Evolutionary conservation across 2,113 vertebrate species (phyloP).

Genomic region (Ramphastos sulfuratus): DNA sequence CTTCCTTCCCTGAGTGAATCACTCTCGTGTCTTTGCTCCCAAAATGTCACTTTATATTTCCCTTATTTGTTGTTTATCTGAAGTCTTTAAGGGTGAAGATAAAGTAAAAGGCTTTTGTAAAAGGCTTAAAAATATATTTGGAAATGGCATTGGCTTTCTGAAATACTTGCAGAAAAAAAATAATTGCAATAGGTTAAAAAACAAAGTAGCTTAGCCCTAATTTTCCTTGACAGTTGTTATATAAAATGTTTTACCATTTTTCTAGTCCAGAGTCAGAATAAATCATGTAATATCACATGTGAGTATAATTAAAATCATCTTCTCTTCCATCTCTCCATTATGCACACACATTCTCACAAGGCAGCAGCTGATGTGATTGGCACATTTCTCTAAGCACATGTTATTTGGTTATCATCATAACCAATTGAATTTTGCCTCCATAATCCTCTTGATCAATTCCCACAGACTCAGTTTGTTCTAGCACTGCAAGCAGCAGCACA

Average conservation of each 20-base stretch:
- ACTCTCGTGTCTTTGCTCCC: neutral
- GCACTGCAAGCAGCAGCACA: neutral
- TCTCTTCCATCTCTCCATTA: neutral
- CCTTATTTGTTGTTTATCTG: neutral
- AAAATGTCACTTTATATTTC: neutral
- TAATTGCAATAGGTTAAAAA: neutral
- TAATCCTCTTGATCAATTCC: neutral
- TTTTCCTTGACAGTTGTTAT: constrained; percentile 41
- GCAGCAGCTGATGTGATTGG: neutral
- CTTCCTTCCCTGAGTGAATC: neutral
- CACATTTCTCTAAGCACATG: neutral
- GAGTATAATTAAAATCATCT: neutral
- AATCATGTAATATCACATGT: neutral
- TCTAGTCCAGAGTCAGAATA: constrained; percentile 28
- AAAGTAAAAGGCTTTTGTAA: neutral
- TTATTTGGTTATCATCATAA: neutral
- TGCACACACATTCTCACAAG: neutral
- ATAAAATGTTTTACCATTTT: constrained; percentile 31
- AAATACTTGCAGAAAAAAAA: neutral
- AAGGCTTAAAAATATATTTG: neutral
- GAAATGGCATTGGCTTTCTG: neutral
- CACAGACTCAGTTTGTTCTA: neutral
- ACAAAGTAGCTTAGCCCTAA: constrained; percentile 28
- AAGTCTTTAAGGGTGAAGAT: neutral
- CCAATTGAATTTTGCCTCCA: neutral